Evolutionary conservation across 1,140 invertebrate species (phyloP).

Genomic region (Ostrea edulis): DNA sequence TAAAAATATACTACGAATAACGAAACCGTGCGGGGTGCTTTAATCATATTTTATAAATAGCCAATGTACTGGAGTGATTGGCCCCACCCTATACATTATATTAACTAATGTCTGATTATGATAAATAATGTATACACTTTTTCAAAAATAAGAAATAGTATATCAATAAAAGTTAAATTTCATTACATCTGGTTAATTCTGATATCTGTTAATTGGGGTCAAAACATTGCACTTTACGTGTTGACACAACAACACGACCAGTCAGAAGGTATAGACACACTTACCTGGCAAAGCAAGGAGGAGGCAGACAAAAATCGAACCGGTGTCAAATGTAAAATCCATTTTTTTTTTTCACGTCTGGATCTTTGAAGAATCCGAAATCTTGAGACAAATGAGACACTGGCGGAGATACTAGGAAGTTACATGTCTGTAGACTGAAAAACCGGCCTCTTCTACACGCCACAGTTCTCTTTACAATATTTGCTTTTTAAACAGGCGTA

Average conservation of each 20-base stretch:
- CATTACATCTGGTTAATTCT: too few relatives aligned
- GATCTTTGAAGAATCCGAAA: neutral
- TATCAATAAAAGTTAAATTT: too few relatives aligned
- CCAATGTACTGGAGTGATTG: neutral
- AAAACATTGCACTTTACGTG: neutral
- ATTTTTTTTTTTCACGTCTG: constrained; percentile 18
- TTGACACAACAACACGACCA: neutral
- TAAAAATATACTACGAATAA: neutral
- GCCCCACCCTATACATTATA: constrained; percentile 12
- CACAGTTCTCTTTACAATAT: constrained; percentile 5
- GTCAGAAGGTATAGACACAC: neutral
- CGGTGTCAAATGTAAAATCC: neutral
- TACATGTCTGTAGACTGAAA: neutral
- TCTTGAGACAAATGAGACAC: neutral
- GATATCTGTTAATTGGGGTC: neutral
- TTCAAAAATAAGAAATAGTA: too few relatives aligned
- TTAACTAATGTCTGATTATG: neutral
- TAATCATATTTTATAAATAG: constrained; percentile 18
- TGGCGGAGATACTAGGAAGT: neutral
- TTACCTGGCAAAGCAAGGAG: neutral
- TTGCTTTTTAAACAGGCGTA: constrained; percentile 38
- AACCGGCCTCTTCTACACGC: constrained; percentile 25
- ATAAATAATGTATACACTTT: too few relatives aligned
- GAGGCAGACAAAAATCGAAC: neutral
- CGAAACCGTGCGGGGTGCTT: neutral